phyloP scores from a whole-genome alignment of 2,113 vertebrate species.

The Corythaeola cristata region DNA sequence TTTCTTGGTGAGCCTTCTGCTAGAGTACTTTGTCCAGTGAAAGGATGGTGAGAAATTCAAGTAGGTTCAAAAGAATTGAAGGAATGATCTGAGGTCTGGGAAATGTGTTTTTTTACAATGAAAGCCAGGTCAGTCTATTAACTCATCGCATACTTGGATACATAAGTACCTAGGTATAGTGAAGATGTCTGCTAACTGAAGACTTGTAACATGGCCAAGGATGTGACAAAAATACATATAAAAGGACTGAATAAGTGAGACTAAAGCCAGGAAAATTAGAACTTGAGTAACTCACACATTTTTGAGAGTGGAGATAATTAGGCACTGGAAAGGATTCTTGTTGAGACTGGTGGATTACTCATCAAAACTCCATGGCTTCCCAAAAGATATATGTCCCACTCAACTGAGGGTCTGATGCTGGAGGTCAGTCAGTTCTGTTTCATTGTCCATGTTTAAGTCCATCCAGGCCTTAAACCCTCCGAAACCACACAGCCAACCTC shows the following conservation, averaged over 20 bases:
- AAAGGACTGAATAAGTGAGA: not conserved
- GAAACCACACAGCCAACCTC: not conserved
- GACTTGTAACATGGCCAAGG: not conserved
- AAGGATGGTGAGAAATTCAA: not conserved
- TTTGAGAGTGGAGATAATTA: not conserved
- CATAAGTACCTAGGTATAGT: not conserved
- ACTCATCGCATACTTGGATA: not conserved
- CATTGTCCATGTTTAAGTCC: not conserved
- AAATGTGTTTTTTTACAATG: not conserved
- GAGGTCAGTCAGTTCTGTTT: not conserved
- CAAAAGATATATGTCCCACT: not conserved
- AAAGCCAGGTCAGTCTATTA: not conserved
- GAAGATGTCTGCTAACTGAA: not conserved
- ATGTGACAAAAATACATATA: not conserved
- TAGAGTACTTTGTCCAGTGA: not conserved
- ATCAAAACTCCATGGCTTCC: not conserved
- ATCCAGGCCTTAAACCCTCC: not conserved
- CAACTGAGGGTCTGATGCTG: fast-evolving
- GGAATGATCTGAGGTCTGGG: not conserved
- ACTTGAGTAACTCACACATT: fast-evolving
- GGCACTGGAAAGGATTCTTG: not conserved
- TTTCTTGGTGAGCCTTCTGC: not conserved
- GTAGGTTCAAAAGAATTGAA: not conserved
- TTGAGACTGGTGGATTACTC: not conserved
- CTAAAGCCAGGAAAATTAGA: not conserved